These are phyloP conservation scores for Phalacrocorax pelagicus DNA, from an alignment of 2,113 vertebrate species.

Conservation along the genomic window DNA sequence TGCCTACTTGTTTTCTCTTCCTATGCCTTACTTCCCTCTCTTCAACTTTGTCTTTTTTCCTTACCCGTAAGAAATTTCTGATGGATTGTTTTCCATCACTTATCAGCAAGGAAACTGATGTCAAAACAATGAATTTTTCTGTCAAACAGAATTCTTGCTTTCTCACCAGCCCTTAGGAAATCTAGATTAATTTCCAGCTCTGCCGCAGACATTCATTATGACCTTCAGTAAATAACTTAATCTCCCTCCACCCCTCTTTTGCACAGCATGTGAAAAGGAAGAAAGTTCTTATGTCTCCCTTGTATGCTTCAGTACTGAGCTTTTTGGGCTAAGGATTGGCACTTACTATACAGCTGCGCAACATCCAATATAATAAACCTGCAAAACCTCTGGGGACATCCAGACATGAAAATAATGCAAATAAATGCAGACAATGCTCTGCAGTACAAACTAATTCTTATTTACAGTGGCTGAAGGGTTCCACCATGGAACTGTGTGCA, in stretches of 20 bases:
- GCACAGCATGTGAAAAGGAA: background rate
- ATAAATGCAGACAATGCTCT: background rate
- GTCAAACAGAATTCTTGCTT: background rate
- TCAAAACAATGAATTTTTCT: background rate
- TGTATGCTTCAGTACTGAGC: background rate
- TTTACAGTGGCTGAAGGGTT: background rate
- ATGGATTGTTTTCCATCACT: background rate
- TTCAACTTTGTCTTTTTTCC: background rate
- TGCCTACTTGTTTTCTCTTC: background rate
- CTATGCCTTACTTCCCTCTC: background rate
- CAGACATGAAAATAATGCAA: background rate
- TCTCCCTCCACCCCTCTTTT: background rate
- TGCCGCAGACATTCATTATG: background rate
- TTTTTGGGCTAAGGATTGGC: background rate
- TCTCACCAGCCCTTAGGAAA: background rate
- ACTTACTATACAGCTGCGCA: background rate
- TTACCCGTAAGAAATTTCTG: background rate
- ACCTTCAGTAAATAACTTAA: slow-evolving; percentile 14
- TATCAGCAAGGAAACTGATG: background rate
- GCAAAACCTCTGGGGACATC: background rate
- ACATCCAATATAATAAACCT: background rate
- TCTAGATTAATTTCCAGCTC: background rate
- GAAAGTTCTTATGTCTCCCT: background rate
- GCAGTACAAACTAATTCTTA: background rate
- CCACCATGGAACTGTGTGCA: background rate